phyloP scores from a whole-genome alignment of 2,888 invertebrate genomes.

The Anthophora plumipes region DNA sequence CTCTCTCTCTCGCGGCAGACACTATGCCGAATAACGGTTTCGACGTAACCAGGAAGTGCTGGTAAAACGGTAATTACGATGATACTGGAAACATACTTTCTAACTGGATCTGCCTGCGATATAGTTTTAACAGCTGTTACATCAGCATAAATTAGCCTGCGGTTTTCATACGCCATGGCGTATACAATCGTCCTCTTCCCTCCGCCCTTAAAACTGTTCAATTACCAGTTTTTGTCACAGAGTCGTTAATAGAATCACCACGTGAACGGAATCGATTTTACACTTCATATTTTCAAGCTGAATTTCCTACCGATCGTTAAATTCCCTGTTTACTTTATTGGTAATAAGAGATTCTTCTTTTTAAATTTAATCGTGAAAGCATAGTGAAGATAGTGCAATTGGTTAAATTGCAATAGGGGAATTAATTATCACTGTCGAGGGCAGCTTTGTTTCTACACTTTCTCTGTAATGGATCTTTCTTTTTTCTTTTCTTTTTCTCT shows the following conservation, averaged over 20 bases:
- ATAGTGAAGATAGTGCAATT: background rate
- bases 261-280: background rate
- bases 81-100: conserved; percentile 72
- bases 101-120: conserved; percentile 63
- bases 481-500: background rate
- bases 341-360: background rate
- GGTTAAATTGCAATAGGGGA: conserved; percentile 6
- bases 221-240: background rate
- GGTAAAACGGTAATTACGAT: conserved; percentile 67
- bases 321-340: background rate
- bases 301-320: too few species aligned
- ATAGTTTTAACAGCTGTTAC: conserved; percentile 44
- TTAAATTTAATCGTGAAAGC: conserved; percentile 15
- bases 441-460: conserved; percentile 2
- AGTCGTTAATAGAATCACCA: too few species aligned
- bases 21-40: conserved; percentile 70
- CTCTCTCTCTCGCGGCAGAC: conserved; percentile 48
- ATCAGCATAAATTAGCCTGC: conserved; percentile 17
- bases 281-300: background rate
- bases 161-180: background rate
- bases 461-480: conserved; percentile 6
- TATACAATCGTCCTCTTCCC: background rate
- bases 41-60: conserved; percentile 63
- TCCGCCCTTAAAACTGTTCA: background rate
- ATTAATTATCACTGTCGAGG: background rate